Base-by-base conservation (phyloP, 2,797 vertebrate species). In the Pagetopsis macropterus region DNA sequence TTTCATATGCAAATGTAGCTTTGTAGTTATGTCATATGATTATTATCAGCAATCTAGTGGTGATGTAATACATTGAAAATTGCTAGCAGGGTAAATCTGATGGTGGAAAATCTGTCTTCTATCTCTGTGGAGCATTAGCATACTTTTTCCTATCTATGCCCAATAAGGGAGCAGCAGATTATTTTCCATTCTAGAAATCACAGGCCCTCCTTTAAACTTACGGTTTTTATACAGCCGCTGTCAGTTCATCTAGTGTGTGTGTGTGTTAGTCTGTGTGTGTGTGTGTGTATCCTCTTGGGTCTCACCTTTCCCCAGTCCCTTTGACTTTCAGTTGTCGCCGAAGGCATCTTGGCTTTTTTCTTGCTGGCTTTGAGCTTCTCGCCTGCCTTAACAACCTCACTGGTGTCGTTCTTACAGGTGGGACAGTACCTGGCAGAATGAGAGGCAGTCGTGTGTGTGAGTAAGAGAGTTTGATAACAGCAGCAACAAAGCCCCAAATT, bases 331-430 rank as follows among this genome's bases (percentile, higher is more conserved):
- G 97, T 98, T 82, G 96, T 97, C 64, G 98, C 97, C 64, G 98
- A 99, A 65, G 98, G 98, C 98, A 99, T 99, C 93, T 97, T 99
- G 88, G 98, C 96, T 93, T 97, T 99, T 94, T 98, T 99, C 95
- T 99, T 99, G 91, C 98, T 99, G 91, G 98, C 96, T 91, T 98
- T 99, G 76, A 99, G 96, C 79, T 95, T 97, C 94, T 99, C 98
- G 58, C 98, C 98, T 69, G 98, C 98, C 84, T 98, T 98, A 66
- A 99, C 96, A 72, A 99, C 98, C 93, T 99, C 98, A 66, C 94
- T 98, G 87, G 97, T 97, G 94, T 99, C 98, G 77, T 97, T 99
- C 95, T 99, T 99, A 94, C 98, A 99, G 78, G 97, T 97, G 87
- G 98, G 98, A 89, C 98, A 99, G 93, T 99, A 99, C 98, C 98